Percentiles rank a stretch among this genome's conserved stretches.
Evolutionary conservation across 1,140 invertebrate genomes (phyloP).

Genomic region (Pseudomyrmex pallidus): DNA sequence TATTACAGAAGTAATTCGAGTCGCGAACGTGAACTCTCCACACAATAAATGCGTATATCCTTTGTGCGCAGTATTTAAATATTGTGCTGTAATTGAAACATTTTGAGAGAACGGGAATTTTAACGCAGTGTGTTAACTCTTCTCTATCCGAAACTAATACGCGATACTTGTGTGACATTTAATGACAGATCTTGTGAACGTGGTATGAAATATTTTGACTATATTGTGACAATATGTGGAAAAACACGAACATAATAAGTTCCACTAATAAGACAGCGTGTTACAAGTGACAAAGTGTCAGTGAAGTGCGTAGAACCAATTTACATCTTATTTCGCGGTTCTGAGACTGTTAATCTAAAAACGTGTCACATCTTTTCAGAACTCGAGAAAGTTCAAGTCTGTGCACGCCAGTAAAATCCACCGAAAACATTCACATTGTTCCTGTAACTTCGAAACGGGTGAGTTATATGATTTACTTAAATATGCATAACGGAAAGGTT

Average conservation of each 20-base stretch:
- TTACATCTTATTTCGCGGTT: constrained; percentile 3
- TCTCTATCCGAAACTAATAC: background rate
- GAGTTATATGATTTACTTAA: constrained; percentile 25
- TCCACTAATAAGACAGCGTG: constrained; percentile 35
- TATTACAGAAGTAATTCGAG: constrained; percentile 29
- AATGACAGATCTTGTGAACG: constrained; percentile 24
- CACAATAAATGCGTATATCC: background rate
- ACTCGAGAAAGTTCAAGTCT: constrained; percentile 35
- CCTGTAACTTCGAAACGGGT: background rate
- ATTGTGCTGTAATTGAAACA: constrained; percentile 15
- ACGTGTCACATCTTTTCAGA: constrained; percentile 33
- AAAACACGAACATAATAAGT: constrained; percentile 29
- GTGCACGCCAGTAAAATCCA: constrained; percentile 9
- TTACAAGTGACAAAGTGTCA: constrained; percentile 33
- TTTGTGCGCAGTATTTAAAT: background rate
- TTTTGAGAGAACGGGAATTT: background rate
- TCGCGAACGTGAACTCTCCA: background rate
- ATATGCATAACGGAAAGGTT: background rate
- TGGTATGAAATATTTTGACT: constrained; percentile 30
- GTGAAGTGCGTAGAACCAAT: constrained; percentile 41
- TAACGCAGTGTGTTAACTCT: background rate
- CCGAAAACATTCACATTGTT: background rate
- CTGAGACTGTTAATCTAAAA: constrained; percentile 43
- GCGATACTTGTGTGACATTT: constrained; percentile 14
- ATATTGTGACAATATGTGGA: constrained; percentile 27